Percentiles rank a stretch among this genome's conserved stretches.
These are phyloP conservation scores for Oncorhynchus keta DNA, from an alignment of 2,113 vertebrate species.

Conservation along the genomic window DNA sequence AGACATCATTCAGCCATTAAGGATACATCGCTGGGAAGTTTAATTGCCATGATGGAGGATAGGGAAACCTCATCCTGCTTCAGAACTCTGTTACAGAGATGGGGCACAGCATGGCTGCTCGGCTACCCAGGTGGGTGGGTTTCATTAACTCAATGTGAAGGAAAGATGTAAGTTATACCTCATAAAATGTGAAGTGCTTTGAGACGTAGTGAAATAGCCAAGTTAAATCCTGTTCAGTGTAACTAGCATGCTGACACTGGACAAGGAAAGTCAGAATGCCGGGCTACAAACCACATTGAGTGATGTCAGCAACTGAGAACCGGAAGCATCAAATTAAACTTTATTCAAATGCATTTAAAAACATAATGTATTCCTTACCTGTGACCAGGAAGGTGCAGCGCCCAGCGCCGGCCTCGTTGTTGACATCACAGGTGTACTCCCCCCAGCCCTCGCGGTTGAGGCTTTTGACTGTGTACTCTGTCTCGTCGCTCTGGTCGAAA, in stretches of 20 bases:
- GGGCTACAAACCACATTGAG: too few species aligned
- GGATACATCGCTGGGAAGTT: neutral
- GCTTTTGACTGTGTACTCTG: conserved; percentile 83
- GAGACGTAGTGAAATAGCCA: neutral
- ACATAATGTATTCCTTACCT: conserved; percentile 69
- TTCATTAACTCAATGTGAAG: too few species aligned
- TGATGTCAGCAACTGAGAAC: too few species aligned
- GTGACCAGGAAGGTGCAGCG: conserved; percentile 94
- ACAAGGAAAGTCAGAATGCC: neutral
- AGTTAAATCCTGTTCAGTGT: neutral
- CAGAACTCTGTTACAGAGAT: neutral
- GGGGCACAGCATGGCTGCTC: conserved; percentile 4
- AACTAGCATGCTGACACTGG: neutral
- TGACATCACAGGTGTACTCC: conserved; percentile 93
- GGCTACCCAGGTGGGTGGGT: neutral
- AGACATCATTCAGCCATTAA: neutral
- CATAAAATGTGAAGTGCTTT: neutral
- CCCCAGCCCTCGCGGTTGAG: conserved; percentile 89
- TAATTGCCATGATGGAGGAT: conserved; percentile 12
- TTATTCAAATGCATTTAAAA: too few species aligned
- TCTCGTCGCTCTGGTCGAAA: conserved; percentile 88
- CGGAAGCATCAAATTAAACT: too few species aligned
- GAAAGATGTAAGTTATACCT: too few species aligned
- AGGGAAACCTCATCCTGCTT: conserved; percentile 5
- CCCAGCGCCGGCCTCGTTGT: conserved; percentile 92